phyloP scores from a whole-genome alignment of 30 jellyfish, hydroid and myxozoan species.

The Nemopilema nomurai region DNA sequence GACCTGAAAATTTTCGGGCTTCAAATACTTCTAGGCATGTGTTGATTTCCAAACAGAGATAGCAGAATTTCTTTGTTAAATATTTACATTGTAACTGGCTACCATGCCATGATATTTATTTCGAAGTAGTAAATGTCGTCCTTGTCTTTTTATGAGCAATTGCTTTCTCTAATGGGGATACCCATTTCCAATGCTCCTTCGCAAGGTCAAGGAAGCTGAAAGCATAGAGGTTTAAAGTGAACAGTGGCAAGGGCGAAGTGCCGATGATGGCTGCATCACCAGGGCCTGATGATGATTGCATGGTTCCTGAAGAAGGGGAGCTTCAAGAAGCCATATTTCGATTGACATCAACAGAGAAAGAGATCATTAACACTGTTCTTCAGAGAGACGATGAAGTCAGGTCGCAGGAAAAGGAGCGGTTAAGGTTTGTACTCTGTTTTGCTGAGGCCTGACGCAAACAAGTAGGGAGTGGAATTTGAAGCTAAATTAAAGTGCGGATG shows the following conservation, averaged over 20 bases:
- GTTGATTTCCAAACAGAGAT: too few species aligned
- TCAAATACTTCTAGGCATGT: too few species aligned
- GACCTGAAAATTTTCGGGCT: too few species aligned
- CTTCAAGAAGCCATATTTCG: slow-evolving; percentile 58
- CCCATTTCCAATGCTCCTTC: background rate
- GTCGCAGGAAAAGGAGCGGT: slow-evolving; percentile 71
- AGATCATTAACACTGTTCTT: slow-evolving; percentile 70
- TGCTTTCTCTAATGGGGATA: background rate
- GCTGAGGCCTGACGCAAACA: background rate
- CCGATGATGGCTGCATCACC: slow-evolving; percentile 27
- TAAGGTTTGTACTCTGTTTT: slow-evolving; percentile 61
- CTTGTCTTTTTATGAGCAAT: background rate
- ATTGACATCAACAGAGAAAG: slow-evolving; percentile 87
- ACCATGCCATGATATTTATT: background rate
- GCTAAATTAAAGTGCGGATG: background rate
- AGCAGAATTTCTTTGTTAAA: too few species aligned
- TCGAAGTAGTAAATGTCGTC: background rate
- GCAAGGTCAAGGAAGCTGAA: background rate
- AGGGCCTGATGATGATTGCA: slow-evolving; percentile 50
- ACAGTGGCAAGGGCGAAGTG: background rate
- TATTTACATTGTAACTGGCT: too few species aligned
- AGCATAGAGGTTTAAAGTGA: too few species aligned
- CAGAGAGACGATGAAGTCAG: slow-evolving; percentile 90
- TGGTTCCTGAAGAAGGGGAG: slow-evolving; percentile 60
- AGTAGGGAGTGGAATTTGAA: background rate